Conservation (phyloP, 2,113 vertebrate genomes). For the Anhinga rufa region DNA sequence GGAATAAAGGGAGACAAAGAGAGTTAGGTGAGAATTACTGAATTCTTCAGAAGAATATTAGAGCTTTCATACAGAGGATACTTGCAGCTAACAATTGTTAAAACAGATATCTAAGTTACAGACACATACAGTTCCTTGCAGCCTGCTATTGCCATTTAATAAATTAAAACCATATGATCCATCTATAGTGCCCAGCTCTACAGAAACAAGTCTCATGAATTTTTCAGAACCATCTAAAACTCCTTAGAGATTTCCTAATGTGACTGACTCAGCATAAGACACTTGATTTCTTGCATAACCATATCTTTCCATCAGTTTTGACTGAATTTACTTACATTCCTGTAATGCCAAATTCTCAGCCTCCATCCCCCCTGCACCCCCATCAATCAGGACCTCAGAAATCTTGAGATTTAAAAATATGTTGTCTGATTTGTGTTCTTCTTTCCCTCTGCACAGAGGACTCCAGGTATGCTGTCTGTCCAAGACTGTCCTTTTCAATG, state of each 20-base stretch:
- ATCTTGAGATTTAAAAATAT: neutral
- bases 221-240: neutral
- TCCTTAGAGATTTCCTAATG: neutral
- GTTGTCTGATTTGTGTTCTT: neutral
- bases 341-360: neutral
- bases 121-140: neutral
- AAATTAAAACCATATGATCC: neutral
- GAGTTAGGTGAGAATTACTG: neutral
- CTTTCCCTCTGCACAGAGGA: neutral
- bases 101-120: neutral
- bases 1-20: slow-evolving; percentile 11
- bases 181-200: neutral
- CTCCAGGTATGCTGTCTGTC: neutral
- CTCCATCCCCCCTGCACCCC: neutral
- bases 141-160: neutral
- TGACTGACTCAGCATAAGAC: neutral
- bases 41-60: neutral
- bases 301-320: neutral
- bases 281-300: neutral
- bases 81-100: neutral
- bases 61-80: neutral
- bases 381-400: neutral
- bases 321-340: neutral
- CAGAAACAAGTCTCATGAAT: neutral
- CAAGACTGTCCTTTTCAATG: neutral